Conservation (phyloP, 2,113 vertebrate species). For the Lucifuga dentata region DNA sequence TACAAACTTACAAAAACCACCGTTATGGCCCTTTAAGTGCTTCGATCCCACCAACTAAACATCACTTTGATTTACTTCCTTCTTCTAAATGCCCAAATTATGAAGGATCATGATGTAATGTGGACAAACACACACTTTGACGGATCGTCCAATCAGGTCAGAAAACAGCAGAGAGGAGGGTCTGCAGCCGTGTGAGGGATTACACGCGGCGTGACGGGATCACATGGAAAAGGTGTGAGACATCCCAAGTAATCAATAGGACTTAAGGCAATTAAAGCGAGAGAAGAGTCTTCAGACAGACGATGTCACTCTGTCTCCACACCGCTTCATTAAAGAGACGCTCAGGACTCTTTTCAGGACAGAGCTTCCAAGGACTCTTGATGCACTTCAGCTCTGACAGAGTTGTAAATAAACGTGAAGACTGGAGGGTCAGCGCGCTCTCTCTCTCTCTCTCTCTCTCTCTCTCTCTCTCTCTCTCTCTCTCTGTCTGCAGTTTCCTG, state of each 20-base stretch:
- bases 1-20: no score
- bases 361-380: slow-evolving; percentile 45
- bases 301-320: slow-evolving; percentile 37
- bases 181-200: slow-evolving; percentile 54
- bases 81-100: background rate
- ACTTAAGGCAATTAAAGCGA: slow-evolving; percentile 67
- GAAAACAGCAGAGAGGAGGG: slow-evolving; percentile 40
- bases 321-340: slow-evolving; percentile 47
- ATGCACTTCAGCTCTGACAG: slow-evolving; percentile 33
- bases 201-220: slow-evolving; percentile 56
- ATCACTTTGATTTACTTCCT: slow-evolving; percentile 13
- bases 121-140: slow-evolving; percentile 22
- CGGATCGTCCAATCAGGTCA: slow-evolving; percentile 66
- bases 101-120: slow-evolving; percentile 1
- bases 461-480: no score
- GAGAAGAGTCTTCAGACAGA: slow-evolving; percentile 56
- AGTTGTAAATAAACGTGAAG: slow-evolving; percentile 61
- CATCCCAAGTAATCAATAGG: slow-evolving; percentile 65
- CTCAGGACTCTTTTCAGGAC: slow-evolving; percentile 35
- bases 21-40: slow-evolving; percentile 3
- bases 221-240: slow-evolving; percentile 56
- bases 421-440: background rate
- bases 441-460: no score
- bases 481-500: slow-evolving; percentile 46
- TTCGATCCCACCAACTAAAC: slow-evolving; percentile 7